These are phyloP conservation scores for Drosophila bocki DNA, from an alignment of 1,140 invertebrate species.

Conservation along the genomic window DNA sequence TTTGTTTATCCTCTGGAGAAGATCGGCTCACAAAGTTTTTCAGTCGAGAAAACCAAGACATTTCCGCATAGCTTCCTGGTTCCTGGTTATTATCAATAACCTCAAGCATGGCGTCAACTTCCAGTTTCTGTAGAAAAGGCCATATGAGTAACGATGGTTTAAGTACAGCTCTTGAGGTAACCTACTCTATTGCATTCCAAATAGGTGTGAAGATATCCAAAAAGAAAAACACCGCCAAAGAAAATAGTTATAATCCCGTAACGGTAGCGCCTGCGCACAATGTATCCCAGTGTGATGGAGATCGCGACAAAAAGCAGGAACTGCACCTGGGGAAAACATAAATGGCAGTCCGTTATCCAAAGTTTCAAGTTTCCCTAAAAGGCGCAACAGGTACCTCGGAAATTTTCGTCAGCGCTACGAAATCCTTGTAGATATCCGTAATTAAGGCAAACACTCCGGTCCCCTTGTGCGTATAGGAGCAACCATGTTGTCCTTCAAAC, in stretches of 20 bases:
- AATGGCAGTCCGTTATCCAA: background rate
- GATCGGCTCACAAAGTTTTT: constrained; percentile 12
- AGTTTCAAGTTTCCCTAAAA: constrained; percentile 1
- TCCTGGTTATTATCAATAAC: constrained; percentile 50
- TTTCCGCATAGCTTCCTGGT: background rate
- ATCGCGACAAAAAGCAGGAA: constrained; percentile 52
- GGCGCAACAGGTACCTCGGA: constrained; percentile 60
- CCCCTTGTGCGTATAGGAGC: constrained; percentile 26
- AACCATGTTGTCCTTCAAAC: constrained; percentile 15
- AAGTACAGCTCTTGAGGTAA: background rate
- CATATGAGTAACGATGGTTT: background rate
- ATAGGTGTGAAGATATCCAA: constrained; percentile 73
- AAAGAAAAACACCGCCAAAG: constrained; percentile 47
- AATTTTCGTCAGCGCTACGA: constrained; percentile 42
- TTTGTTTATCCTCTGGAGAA: constrained; percentile 22
- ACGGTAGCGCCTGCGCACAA: constrained; percentile 52
- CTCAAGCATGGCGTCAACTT: constrained; percentile 67
- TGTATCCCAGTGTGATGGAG: constrained; percentile 34
- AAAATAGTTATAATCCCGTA: constrained; percentile 44
- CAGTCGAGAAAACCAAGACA: constrained; percentile 23
- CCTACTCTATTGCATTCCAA: constrained; percentile 77
- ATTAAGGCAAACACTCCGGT: constrained; percentile 39
- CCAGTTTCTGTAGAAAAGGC: constrained; percentile 58
- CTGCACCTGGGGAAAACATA: constrained; percentile 48
- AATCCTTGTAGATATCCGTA: constrained; percentile 62